Percentiles rank a stretch among this genome's conserved stretches.
These are phyloP conservation scores for Gari tellinella DNA, from an alignment of 2,888 invertebrate species.

Conservation along the genomic window DNA sequence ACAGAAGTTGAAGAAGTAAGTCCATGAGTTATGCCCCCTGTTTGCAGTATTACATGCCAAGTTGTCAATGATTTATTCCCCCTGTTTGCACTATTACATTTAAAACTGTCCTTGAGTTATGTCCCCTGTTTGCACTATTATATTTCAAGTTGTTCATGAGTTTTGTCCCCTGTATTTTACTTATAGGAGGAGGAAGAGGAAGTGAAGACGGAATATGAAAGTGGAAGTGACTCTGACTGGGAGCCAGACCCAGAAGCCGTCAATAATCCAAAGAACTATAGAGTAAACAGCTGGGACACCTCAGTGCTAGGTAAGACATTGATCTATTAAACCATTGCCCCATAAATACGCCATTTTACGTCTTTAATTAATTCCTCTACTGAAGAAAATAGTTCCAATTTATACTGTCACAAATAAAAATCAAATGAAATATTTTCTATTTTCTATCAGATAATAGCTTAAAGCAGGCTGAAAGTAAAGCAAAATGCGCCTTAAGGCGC, in stretches of 20 bases:
- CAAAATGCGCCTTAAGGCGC: too few species aligned
- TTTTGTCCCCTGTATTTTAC: not conserved
- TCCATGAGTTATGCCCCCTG: not conserved
- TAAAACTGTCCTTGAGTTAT: too few species aligned
- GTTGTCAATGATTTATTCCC: too few species aligned
- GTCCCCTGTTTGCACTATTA: not conserved
- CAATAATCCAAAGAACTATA: conserved; percentile 73
- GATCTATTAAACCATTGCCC: too few species aligned
- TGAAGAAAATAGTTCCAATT: too few species aligned
- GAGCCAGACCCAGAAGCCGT: conserved; percentile 79
- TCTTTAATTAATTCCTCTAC: too few species aligned
- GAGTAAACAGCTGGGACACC: conserved; percentile 81
- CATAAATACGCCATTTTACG: too few species aligned
- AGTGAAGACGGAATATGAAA: conserved; percentile 58
- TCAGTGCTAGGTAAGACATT: conserved; percentile 81
- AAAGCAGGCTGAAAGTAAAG: too few species aligned
- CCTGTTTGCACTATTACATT: not conserved
- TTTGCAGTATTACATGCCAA: not conserved
- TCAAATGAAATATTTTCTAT: too few species aligned
- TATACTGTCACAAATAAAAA: too few species aligned
- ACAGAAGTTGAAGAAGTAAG: conserved; percentile 60
- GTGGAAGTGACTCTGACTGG: conserved; percentile 73
- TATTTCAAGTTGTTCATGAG: too few species aligned
- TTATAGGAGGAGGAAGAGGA: conserved; percentile 63
- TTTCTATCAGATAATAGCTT: too few species aligned